Evolutionary conservation across 2,888 invertebrate genomes (phyloP).

Genomic region (Drosophila cyrtoloma): DNA sequence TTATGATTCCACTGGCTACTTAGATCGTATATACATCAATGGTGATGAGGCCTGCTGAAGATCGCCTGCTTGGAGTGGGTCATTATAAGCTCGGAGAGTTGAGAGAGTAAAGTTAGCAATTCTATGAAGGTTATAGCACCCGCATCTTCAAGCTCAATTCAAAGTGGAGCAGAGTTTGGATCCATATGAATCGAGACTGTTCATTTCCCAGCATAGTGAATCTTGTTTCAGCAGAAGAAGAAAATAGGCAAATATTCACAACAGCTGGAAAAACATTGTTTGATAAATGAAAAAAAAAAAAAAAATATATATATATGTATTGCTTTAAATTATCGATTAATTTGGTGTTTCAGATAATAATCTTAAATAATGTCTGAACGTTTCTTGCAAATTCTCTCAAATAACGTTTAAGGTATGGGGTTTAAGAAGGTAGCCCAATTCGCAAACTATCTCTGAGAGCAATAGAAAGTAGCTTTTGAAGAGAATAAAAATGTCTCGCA

Average conservation of each 20-base stretch:
- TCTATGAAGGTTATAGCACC: background rate
- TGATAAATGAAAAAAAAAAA: background rate
- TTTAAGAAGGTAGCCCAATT: background rate
- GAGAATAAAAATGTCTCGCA: background rate
- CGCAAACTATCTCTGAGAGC: background rate
- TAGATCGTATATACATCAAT: background rate
- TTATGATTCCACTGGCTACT: background rate
- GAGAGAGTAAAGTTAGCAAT: background rate
- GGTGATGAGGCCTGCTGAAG: background rate
- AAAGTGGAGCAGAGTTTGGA: background rate
- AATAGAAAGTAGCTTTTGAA: background rate
- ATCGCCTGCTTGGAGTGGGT: background rate
- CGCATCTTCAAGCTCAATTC: background rate
- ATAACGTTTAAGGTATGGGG: background rate
- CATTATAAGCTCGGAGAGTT: background rate
- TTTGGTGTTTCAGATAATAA: background rate
- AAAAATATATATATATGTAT: background rate
- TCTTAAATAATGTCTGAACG: background rate
- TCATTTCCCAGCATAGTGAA: background rate
- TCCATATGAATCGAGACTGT: background rate
- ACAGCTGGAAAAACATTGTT: background rate
- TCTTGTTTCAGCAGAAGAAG: background rate
- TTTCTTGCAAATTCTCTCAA: background rate
- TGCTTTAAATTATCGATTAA: background rate
- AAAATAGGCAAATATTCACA: background rate